Evolutionary conservation across 2,888 invertebrate species (phyloP), one percentile per base, ranked within the genome.

Genomic region (Leptopterna dolabrata): DNA sequence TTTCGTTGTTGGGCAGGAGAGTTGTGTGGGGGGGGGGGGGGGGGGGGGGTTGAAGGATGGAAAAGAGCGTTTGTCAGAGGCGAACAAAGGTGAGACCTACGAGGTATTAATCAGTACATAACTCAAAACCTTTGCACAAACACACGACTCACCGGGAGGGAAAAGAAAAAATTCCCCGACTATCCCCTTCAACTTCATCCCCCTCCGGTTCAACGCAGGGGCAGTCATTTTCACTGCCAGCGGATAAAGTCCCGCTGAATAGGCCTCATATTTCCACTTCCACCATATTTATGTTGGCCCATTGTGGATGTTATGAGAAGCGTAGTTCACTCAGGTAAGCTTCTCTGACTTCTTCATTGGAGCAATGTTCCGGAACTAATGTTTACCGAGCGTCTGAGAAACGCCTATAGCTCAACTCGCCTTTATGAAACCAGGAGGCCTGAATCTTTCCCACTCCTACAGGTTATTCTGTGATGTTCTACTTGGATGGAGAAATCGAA

Each of bases 101-200:
- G 70, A 87, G 87, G 87, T 81, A 87, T 87, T 87, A 87, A 87
- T 87, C 87, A 80, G 87, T 87, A 82, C 87, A 87, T 87, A 87
- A 87, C 82, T 87, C 87, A 63, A 87, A 63, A 63, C 63, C 63
- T 63, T 63, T 24, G 63, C 63, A 63, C 63, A 63, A 63, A 63
- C 63, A 63, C 63, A 63, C 63, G 63, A 63, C 63, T 63, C 63
- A 63, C 24, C 63, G 63, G 63, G 63, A 27, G 47, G 63, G 63
- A 11, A 24, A 24, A 24, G 55, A 55, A 73, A 73, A 73, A 78
- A 78, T 45, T 78, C 19, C 30, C 19, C 78, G 14, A 27, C 27
- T 45, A 78, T 78, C 78, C 78, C 78, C 78, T 78, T 41, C 78
- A 73, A 30, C 73, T 73, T 78, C 78, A 45, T 78, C 78, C 27